Conservation (phyloP, 2,797 vertebrate genomes). For the Siniperca obscura region DNA sequence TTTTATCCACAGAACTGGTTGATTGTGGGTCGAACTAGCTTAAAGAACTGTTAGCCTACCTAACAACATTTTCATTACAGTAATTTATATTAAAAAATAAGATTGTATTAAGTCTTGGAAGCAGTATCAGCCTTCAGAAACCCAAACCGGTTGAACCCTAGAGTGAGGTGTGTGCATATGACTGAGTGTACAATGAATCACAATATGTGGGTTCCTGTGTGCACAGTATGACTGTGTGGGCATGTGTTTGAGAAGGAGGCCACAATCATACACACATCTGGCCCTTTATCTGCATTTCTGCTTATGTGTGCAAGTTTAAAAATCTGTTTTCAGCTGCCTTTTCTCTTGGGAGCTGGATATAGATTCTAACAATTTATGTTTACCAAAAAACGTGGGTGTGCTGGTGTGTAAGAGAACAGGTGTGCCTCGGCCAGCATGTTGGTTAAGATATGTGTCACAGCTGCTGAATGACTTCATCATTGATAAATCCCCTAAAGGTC, state of each 20-base stretch:
- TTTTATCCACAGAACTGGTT: neutral
- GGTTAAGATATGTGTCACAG: neutral
- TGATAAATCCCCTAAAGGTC: neutral
- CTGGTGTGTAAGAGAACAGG: neutral
- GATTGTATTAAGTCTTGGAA: neutral
- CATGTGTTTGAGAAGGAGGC: constrained; percentile 11
- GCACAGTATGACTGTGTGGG: neutral
- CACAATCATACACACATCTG: constrained; percentile 15
- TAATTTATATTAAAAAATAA: neutral
- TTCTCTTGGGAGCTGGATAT: constrained; percentile 1
- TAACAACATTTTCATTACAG: neutral
- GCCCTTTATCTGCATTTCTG: constrained; percentile 37
- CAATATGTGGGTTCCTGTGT: neutral
- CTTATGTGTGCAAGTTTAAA: constrained; percentile 19
- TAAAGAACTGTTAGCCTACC: neutral
- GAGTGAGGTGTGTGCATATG: constrained; percentile 3
- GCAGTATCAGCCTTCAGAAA: constrained; percentile 4
- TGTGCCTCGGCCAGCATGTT: neutral
- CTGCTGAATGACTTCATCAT: constrained; percentile 5
- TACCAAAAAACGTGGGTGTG: constrained; percentile 15
- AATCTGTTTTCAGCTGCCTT: neutral
- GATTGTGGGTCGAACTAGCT: neutral
- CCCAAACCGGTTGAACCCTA: neutral
- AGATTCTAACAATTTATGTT: constrained; percentile 26
- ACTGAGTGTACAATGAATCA: constrained; percentile 10